Percentiles rank a stretch among this genome's conserved stretches.
Conservation (phyloP, 2,888 invertebrate species). For the Ophion slaviceki region DNA sequence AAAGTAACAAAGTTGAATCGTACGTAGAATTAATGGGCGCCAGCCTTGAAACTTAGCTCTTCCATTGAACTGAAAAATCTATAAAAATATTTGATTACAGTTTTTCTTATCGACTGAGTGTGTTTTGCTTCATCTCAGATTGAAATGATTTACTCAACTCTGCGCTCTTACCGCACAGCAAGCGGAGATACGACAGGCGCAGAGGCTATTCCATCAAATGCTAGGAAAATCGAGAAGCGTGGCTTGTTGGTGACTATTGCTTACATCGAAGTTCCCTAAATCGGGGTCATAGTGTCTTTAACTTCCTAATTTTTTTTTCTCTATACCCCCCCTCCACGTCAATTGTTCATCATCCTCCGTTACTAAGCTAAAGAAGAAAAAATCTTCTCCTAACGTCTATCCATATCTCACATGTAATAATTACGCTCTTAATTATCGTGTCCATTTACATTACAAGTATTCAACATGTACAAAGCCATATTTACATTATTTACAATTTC, state of each 20-base stretch:
- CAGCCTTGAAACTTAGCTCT: background rate
- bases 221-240: slow-evolving; percentile 2
- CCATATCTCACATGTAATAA: slow-evolving; percentile 70
- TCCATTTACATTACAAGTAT: slow-evolving; percentile 83
- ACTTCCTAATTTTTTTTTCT: slow-evolving; percentile 11
- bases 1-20: background rate
- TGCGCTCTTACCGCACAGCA: background rate
- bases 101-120: background rate
- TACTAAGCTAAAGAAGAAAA: slow-evolving; percentile 61
- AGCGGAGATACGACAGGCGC: background rate
- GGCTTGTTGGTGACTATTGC: slow-evolving; percentile 1
- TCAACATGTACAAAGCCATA: slow-evolving; percentile 86
- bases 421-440: slow-evolving; percentile 66
- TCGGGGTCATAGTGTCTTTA: slow-evolving; percentile 36
- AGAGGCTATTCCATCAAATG: background rate
- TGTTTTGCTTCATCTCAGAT: background rate
- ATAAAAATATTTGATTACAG: background rate
- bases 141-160: background rate
- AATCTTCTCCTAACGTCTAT: slow-evolving; percentile 63
- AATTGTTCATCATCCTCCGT: slow-evolving; percentile 73
- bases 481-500: slow-evolving; percentile 85
- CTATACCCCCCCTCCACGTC: slow-evolving; percentile 70
- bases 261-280: slow-evolving; percentile 29
- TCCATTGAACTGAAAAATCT: background rate
- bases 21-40: background rate